Evolutionary conservation across 2,797 vertebrate species (phyloP).

Genomic region (Phrynocephalus guinanensis): DNA sequence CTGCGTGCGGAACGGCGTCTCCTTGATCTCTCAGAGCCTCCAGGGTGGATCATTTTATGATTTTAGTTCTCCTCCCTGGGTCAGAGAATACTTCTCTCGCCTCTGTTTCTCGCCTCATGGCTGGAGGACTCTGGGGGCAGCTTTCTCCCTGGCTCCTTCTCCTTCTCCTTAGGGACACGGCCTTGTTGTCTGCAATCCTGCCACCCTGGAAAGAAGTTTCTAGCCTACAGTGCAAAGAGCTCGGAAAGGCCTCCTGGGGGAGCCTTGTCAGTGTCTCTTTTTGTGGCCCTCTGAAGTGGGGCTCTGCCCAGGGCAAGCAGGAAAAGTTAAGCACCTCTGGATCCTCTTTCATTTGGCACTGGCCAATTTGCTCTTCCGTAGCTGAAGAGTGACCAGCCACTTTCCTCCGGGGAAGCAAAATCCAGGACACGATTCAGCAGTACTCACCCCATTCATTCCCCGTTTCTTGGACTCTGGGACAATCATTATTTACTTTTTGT

Average conservation of each 20-base stretch:
- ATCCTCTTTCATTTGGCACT: no score
- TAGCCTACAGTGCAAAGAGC: not conserved
- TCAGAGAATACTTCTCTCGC: not conserved
- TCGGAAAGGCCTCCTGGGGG: no score
- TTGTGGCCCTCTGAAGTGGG: no score
- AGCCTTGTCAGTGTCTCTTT: no score
- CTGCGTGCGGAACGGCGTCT: not conserved
- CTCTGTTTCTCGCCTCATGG: not conserved
- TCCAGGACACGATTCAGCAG: no score
- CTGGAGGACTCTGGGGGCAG: not conserved
- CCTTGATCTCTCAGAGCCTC: not conserved
- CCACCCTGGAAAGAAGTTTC: not conserved
- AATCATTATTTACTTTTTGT: no score
- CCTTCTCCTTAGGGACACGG: not conserved
- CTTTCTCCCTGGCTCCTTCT: not conserved
- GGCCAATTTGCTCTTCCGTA: not conserved
- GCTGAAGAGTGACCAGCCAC: no score
- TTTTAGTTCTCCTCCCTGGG: not conserved
- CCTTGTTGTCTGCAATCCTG: no score
- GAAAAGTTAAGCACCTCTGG: not conserved
- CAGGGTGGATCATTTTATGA: not conserved
- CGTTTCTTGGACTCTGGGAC: no score
- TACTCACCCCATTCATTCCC: no score
- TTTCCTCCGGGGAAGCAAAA: not conserved
- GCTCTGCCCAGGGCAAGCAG: not conserved